Base-by-base conservation (phyloP, 2,797 vertebrate species). In the Staurois parvus region DNA sequence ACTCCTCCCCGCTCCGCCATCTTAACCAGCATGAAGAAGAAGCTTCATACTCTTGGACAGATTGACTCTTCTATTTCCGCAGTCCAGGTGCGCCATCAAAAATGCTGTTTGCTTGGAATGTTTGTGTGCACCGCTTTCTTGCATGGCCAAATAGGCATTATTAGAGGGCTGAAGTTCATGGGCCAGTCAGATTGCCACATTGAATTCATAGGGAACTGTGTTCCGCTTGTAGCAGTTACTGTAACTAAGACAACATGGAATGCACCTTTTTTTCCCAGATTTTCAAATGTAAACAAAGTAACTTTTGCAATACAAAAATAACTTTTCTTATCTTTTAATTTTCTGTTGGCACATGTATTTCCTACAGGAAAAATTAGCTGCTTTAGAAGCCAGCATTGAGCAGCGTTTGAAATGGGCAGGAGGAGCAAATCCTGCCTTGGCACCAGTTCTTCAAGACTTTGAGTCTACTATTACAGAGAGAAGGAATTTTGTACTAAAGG, bases 401-500 rank as follows among this genome's bases (percentile, higher is more conserved):
- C 98, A 99, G 89, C 97, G 98, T 81, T 94, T 99, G 70, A 99
- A 99, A 88, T 99, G 98, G 98, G 98, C 98, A 0, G 98, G 98
- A 13, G 98, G 98, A 1, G 98, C 98, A 72, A 99, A 99, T 92
- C 98, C 98, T 2, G 96, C 97, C 0, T 88, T 99, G 86, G 95
- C 98, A 2, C 98, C 97, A 0, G 97, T 99, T 59, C 93, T 99
- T 80, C 98, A 99, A 92, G 98, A 99, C 94, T 99, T 99, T 92
- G 98, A 99, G 93, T 94, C 97, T 90, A 98, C 98, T 68, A 98
- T 99, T 90, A 94, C 96, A 0, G 97, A 99, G 90, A 95, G 97
- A 87, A 96, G 98, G 28, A 95, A 96, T 78, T 95, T 97, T 89
- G 96, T 99, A 56, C 92, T 97, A 85, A 94, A 97, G 91, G 98